A percentile compares a stretch with the other conserved stretches of the same genome.
phyloP scores from a whole-genome alignment of 2,888 invertebrate genomes.

The Athetis lepigone region DNA sequence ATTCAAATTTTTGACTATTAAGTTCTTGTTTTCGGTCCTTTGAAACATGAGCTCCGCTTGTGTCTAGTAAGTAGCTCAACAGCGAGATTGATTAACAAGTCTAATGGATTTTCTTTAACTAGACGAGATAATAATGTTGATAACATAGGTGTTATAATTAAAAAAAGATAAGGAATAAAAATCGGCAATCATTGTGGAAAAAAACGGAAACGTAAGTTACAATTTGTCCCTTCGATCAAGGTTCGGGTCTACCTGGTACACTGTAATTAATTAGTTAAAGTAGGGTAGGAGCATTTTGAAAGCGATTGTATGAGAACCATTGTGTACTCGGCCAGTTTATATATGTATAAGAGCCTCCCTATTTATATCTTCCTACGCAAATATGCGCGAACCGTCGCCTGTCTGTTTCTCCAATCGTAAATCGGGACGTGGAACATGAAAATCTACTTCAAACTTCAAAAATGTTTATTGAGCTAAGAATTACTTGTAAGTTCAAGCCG shows the following conservation, averaged over 20 bases:
- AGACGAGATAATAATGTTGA: too few relatives aligned
- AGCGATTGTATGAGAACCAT: conserved; percentile 62
- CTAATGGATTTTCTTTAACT: conserved; percentile 16
- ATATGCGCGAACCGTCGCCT: conserved; percentile 52
- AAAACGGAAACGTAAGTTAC: conserved; percentile 25
- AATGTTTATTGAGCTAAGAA: conserved; percentile 48
- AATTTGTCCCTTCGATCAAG: conserved; percentile 49
- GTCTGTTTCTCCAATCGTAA: conserved; percentile 52
- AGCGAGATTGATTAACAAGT: conserved; percentile 17
- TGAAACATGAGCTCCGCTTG: conserved; percentile 39
- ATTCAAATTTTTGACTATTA: conserved; percentile 43
- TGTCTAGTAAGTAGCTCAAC: conserved; percentile 27
- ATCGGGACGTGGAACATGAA: conserved; percentile 61
- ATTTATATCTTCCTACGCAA: conserved; percentile 56
- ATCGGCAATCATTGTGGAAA: conserved; percentile 11
- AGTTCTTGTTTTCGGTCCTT: conserved; percentile 40
- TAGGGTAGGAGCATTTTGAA: conserved; percentile 65
- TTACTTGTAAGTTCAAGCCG: conserved; percentile 37
- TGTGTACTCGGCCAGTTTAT: conserved; percentile 56
- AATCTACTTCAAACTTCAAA: conserved; percentile 62
- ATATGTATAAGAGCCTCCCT: conserved; percentile 46
- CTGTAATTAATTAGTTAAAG: conserved; percentile 69
- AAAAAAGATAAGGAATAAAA: not conserved
- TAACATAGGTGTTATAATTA: not conserved
- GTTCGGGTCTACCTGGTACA: conserved; percentile 55